These are phyloP conservation scores for Medauroidea extradentata DNA, from an alignment of 1,140 invertebrate species.

Conservation along the genomic window DNA sequence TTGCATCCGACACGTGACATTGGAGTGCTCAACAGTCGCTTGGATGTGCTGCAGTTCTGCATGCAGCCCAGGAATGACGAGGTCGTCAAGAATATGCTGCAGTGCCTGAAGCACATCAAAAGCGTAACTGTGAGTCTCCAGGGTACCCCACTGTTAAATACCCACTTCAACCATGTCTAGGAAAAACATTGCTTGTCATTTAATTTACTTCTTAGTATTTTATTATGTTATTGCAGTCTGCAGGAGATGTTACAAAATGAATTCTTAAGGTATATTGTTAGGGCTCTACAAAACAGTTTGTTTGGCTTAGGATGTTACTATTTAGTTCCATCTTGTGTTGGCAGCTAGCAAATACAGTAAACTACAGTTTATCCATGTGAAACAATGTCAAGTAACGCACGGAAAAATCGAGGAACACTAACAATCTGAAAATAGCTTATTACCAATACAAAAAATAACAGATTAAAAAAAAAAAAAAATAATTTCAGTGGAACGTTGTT, in stretches of 20 bases:
- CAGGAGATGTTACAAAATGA: neutral
- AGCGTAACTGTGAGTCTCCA: constrained; percentile 47
- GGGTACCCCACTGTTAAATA: constrained; percentile 19
- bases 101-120: constrained; percentile 54
- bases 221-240: neutral
- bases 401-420: too few species aligned
- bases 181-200: neutral
- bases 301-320: too few species aligned
- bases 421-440: too few species aligned
- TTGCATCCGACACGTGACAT: constrained; percentile 56
- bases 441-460: too few species aligned
- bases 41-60: constrained; percentile 59
- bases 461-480: too few species aligned
- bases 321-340: too few species aligned
- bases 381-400: too few species aligned
- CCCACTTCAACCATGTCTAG: neutral
- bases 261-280: constrained; percentile 22
- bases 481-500: too few species aligned
- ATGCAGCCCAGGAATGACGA: constrained; percentile 51
- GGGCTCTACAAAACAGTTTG: constrained; percentile 16
- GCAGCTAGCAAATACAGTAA: too few species aligned
- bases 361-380: too few species aligned
- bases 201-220: neutral
- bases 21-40: constrained; percentile 49
- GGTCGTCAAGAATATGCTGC: constrained; percentile 50